Evolutionary conservation across 53 echinoderm and acorn worm species (phyloP).

Genomic region (Paelopatides confundens): DNA sequence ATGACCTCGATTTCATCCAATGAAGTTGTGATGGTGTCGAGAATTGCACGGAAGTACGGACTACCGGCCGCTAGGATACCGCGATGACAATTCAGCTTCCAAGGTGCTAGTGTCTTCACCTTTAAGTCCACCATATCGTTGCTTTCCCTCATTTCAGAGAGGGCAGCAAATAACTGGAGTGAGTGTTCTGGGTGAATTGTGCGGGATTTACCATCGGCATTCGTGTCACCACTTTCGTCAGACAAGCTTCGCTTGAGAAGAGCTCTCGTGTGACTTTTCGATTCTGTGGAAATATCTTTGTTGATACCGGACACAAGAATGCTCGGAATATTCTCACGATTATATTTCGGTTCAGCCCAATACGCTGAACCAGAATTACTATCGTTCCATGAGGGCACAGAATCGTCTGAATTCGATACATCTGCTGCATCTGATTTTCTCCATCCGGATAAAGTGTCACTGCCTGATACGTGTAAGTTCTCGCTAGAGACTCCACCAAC

Average conservation of each 20-base stretch:
- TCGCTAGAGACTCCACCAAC: neutral
- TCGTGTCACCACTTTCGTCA: slow-evolving; percentile 20
- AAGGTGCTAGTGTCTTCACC: slow-evolving; percentile 59
- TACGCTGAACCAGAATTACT: slow-evolving; percentile 56
- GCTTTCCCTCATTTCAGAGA: slow-evolving; percentile 85
- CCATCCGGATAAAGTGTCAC: neutral
- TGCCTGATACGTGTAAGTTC: too few relatives aligned
- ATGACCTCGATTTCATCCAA: slow-evolving; percentile 61
- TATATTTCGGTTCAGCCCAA: slow-evolving; percentile 73
- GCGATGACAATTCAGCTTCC: slow-evolving; percentile 70
- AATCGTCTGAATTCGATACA: slow-evolving; percentile 38
- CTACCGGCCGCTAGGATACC: slow-evolving; percentile 94
- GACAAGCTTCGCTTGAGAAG: slow-evolving; percentile 51
- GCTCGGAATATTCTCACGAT: slow-evolving; percentile 75
- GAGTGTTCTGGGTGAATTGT: slow-evolving; percentile 76
- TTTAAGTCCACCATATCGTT: slow-evolving; percentile 78
- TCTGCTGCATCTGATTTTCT: slow-evolving; percentile 9
- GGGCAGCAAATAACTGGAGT: slow-evolving; percentile 69
- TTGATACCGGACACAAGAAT: slow-evolving; percentile 84
- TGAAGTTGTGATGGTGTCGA: slow-evolving; percentile 47
- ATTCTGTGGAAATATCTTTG: slow-evolving; percentile 28
- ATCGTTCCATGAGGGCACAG: slow-evolving; percentile 29
- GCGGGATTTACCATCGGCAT: neutral
- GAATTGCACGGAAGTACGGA: slow-evolving; percentile 65
- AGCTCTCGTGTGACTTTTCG: neutral